phyloP scores from a whole-genome alignment of 92 coral and sea anemone genomes.

The Umimayanthus kanabou region DNA sequence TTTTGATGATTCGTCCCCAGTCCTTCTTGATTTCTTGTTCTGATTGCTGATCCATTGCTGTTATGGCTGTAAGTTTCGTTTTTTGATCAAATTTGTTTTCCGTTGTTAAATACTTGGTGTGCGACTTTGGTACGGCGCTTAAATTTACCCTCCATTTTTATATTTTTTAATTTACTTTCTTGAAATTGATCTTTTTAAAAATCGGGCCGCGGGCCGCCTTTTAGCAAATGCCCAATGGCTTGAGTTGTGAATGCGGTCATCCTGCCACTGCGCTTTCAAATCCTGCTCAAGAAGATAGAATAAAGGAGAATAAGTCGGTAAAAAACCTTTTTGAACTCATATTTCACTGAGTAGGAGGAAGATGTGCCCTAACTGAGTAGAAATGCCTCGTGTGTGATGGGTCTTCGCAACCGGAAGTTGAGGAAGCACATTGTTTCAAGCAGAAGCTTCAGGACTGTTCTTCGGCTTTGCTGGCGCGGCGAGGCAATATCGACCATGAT shows the following conservation, averaged over 20 bases:
- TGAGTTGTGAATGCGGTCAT: neutral
- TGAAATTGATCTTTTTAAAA: no score
- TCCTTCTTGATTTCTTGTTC: no score
- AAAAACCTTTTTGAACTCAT: slow-evolving; percentile 6
- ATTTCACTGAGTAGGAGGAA: slow-evolving; percentile 3
- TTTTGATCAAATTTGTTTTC: no score
- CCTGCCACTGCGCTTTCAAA: slow-evolving; percentile 4
- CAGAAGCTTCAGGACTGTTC: neutral
- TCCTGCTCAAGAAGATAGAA: neutral
- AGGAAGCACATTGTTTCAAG: slow-evolving; percentile 13
- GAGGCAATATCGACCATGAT: neutral
- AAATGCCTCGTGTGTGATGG: slow-evolving; percentile 13
- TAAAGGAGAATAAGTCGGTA: neutral
- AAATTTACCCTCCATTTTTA: no score
- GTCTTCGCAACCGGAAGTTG: neutral
- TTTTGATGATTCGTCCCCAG: no score
- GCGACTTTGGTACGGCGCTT: no score
- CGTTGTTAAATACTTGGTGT: no score
- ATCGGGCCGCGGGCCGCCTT: no score
- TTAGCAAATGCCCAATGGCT: no score
- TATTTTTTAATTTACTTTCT: no score
- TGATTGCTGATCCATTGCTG: no score
- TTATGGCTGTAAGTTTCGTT: no score
- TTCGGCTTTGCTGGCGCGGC: neutral
- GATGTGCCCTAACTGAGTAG: neutral